Percentiles rank a stretch among this genome's conserved stretches.
These are phyloP conservation scores for Sialia sialis DNA, from an alignment of 2,113 vertebrate species.

Conservation along the genomic window DNA sequence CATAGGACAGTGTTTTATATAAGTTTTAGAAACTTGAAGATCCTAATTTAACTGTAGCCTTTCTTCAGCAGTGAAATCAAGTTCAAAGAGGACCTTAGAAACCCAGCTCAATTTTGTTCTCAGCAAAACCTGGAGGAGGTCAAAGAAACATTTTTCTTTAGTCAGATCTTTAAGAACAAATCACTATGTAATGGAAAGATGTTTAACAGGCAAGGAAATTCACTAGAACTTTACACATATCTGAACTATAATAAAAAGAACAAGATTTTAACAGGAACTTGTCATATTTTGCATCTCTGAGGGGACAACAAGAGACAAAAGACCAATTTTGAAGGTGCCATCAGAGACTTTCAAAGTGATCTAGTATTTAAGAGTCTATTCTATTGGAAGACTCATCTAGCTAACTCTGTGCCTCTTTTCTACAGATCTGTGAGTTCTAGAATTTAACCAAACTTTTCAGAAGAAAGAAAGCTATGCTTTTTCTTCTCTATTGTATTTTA, in stretches of 20 bases:
- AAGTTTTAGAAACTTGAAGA: conserved; percentile 47
- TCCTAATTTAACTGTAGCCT: conserved; percentile 38
- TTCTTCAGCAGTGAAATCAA: conserved; percentile 35
- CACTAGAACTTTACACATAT: background rate
- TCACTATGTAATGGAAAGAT: background rate
- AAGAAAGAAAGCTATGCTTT: background rate
- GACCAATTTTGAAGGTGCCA: background rate
- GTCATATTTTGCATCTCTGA: background rate
- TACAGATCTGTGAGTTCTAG: background rate
- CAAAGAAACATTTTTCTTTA: conserved; percentile 44
- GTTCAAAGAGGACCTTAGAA: conserved; percentile 56
- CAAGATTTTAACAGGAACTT: background rate
- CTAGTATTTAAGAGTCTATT: background rate
- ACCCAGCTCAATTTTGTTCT: conserved; percentile 34
- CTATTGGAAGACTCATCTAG: background rate
- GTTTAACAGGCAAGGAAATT: background rate
- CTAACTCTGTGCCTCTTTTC: background rate
- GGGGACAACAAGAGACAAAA: background rate
- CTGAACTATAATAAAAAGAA: background rate
- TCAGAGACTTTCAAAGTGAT: background rate
- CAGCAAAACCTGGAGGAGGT: conserved; percentile 41
- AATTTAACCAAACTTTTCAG: background rate
- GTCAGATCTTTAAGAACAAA: conserved; percentile 33
- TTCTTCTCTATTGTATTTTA: background rate
- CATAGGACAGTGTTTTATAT: background rate